These are phyloP conservation scores for Dasypolia templi DNA, from an alignment of 2,888 invertebrate species.

Conservation along the genomic window DNA sequence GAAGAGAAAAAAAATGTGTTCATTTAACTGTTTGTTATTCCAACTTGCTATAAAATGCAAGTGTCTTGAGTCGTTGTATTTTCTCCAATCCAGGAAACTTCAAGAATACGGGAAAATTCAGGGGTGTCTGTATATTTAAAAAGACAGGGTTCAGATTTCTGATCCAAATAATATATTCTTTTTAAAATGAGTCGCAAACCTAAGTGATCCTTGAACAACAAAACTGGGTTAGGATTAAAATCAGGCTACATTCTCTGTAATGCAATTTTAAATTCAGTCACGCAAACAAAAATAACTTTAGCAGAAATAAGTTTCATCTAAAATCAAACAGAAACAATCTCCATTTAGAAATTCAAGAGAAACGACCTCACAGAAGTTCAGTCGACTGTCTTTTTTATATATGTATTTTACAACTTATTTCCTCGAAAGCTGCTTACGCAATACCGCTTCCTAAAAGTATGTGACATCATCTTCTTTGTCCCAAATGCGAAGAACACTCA, in stretches of 20 bases:
- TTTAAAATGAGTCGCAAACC: background rate
- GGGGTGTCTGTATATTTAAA: background rate
- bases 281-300: constrained; percentile 39
- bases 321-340: constrained; percentile 17
- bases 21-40: constrained; percentile 35
- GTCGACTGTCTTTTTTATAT: constrained; percentile 2
- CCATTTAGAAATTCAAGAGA: constrained; percentile 48
- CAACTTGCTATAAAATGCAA: constrained; percentile 14
- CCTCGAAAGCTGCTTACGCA: constrained; percentile 57
- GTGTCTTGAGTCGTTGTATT: background rate
- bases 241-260: constrained; percentile 21
- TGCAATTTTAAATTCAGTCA: constrained; percentile 11
- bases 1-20: constrained; percentile 22
- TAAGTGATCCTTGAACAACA: background rate
- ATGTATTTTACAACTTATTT: constrained; percentile 62
- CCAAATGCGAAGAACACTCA: constrained; percentile 53
- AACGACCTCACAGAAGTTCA: constrained; percentile 41
- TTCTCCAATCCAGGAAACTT: background rate
- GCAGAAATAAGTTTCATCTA: constrained; percentile 38
- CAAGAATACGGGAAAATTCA: background rate
- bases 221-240: background rate
- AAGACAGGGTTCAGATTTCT: background rate
- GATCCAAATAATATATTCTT: background rate
- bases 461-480: constrained; percentile 64
- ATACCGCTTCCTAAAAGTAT: constrained; percentile 57